A percentile compares a stretch with the other conserved stretches of the same genome.
Conservation (phyloP, 2,797 vertebrate genomes). For the Hyperoplus immaculatus region DNA sequence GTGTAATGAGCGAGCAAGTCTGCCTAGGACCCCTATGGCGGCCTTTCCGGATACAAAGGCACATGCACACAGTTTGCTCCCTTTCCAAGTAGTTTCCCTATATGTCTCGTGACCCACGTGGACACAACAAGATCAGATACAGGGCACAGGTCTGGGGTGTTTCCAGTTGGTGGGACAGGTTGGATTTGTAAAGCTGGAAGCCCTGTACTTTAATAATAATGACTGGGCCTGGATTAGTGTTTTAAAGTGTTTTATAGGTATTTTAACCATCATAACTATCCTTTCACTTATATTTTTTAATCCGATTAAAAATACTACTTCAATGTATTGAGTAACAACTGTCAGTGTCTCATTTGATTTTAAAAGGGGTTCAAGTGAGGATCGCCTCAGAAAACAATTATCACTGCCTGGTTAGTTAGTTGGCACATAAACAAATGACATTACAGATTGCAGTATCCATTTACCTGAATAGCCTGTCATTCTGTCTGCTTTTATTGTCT, state of each 20-base stretch:
- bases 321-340: not conserved
- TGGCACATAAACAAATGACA: slow-evolving; percentile 20
- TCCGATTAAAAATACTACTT: too few relatives aligned
- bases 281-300: not conserved
- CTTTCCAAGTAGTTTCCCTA: slow-evolving; percentile 5
- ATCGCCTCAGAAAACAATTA: slow-evolving; percentile 5
- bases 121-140: slow-evolving; percentile 10
- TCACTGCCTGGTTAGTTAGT: not conserved
- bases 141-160: not conserved
- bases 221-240: not conserved
- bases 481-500: slow-evolving; percentile 31
- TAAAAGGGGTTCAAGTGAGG: not conserved
- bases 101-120: slow-evolving; percentile 30
- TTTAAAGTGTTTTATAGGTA: not conserved
- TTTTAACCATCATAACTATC: not conserved
- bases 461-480: slow-evolving; percentile 24
- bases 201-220: not conserved
- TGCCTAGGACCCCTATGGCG: slow-evolving; percentile 41
- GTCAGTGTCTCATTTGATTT: slow-evolving; percentile 10
- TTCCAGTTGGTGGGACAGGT: not conserved
- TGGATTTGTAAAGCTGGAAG: not conserved
- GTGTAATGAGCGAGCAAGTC: slow-evolving; percentile 69
- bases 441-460: slow-evolving; percentile 4
- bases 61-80: not conserved
- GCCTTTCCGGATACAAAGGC: slow-evolving; percentile 28